Conservation (phyloP, 64 coral and sea anemone genomes). For the Hydrozoanthus tunicans region DNA sequence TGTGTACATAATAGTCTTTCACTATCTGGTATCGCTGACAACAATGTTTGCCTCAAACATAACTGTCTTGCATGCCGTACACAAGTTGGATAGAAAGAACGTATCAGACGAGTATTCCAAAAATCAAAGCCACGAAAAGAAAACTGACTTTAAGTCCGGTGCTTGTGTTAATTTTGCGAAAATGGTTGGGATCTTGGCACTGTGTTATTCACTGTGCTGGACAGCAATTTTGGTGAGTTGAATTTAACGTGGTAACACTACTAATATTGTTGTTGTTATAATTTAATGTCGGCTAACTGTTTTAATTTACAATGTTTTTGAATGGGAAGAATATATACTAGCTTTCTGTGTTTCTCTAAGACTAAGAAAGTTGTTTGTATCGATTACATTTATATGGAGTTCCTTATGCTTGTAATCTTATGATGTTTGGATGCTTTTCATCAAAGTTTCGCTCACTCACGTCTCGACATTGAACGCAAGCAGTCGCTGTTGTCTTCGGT, state of each 20-base stretch:
- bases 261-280: not conserved
- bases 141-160: conserved; percentile 40
- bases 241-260: not conserved
- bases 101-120: conserved; percentile 80
- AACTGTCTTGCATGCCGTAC: conserved; percentile 72
- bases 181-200: conserved; percentile 81
- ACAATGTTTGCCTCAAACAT: conserved; percentile 84
- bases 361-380: conserved; percentile 11
- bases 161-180: conserved; percentile 94
- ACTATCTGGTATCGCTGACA: conserved; percentile 65
- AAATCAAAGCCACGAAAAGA: conserved; percentile 40
- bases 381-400: not conserved
- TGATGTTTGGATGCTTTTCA: not conserved
- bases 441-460: not conserved
- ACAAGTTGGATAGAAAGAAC: conserved; percentile 73
- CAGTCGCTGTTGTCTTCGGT: not conserved
- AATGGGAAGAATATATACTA: conserved; percentile 30
- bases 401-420: conserved; percentile 16
- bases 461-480: not conserved
- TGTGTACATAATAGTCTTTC: conserved; percentile 70
- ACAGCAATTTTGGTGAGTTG: conserved; percentile 87
- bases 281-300: conserved; percentile 9
- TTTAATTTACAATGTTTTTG: conserved; percentile 57
- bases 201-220: conserved; percentile 90
- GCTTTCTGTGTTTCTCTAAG: conserved; percentile 20